phyloP scores from a whole-genome alignment of 2,888 invertebrate species.

The Podotricha telesiphe region DNA sequence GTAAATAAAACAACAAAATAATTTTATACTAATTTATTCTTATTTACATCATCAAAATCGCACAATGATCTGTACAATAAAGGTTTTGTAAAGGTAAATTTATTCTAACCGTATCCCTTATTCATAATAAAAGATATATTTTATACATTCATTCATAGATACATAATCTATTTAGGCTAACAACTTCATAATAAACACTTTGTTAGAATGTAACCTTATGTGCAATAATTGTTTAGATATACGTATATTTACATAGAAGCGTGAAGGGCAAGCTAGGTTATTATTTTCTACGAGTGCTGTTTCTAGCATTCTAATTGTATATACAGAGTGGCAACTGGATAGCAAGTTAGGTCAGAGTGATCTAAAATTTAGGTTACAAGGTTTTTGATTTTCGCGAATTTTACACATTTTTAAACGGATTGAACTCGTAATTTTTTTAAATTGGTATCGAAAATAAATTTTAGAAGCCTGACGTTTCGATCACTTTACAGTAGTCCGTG shows the following conservation, averaged over 20 bases:
- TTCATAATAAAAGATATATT: constrained; percentile 74
- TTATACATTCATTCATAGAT: constrained; percentile 65
- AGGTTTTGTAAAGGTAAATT: constrained; percentile 53
- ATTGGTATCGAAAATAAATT: too few species aligned
- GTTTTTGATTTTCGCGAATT: too few species aligned
- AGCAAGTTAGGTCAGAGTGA: background rate
- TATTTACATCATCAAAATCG: constrained; percentile 78
- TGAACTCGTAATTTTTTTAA: too few species aligned
- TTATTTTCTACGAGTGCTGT: constrained; percentile 33
- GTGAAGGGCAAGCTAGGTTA: constrained; percentile 73
- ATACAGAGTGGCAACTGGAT: constrained; percentile 20
- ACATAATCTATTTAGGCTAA: constrained; percentile 60
- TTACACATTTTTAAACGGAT: too few species aligned
- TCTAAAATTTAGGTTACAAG: too few species aligned
- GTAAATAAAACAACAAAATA: constrained; percentile 47
- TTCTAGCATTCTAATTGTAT: constrained; percentile 20
- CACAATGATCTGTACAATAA: constrained; percentile 73
- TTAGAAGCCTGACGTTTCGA: too few species aligned
- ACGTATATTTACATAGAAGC: constrained; percentile 74
- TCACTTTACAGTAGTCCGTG: too few species aligned
- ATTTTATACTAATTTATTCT: constrained; percentile 76
- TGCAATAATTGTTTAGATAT: constrained; percentile 65
- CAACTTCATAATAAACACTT: constrained; percentile 59
- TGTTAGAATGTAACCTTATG: constrained; percentile 60
- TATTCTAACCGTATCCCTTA: constrained; percentile 71